Evolutionary conservation across 2,113 vertebrate genomes (phyloP).

Genomic region (Nicator chloris): DNA sequence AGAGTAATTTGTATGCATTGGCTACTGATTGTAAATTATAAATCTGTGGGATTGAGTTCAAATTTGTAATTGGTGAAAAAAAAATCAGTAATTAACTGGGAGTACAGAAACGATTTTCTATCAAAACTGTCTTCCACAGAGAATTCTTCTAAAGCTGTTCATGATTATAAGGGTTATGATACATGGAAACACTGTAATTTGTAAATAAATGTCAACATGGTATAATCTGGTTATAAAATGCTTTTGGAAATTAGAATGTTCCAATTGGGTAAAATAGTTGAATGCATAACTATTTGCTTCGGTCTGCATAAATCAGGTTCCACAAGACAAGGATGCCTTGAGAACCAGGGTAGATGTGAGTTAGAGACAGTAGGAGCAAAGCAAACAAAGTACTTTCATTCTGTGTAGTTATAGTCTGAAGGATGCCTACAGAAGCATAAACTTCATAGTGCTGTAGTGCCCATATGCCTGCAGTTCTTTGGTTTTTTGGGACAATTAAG

Average conservation of each 20-base stretch:
- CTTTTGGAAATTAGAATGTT: conserved; percentile 22
- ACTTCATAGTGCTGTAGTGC: neutral
- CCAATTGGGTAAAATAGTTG: neutral
- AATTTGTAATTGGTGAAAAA: conserved; percentile 67
- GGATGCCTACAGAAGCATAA: neutral
- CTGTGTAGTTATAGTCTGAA: neutral
- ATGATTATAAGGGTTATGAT: conserved; percentile 51
- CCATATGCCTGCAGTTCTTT: neutral
- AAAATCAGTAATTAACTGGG: conserved; percentile 67
- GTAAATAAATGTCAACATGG: conserved; percentile 55
- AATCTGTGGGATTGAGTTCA: conserved; percentile 68
- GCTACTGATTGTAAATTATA: conserved; percentile 66
- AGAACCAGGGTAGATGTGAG: neutral
- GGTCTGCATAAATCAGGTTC: neutral
- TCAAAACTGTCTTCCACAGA: conserved; percentile 64
- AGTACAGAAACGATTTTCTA: conserved; percentile 61
- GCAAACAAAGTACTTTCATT: neutral
- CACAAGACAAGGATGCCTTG: neutral
- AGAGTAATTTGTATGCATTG: conserved; percentile 61
- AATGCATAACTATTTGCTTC: neutral
- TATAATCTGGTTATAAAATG: conserved; percentile 59
- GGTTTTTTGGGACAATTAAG: neutral
- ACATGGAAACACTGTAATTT: conserved; percentile 60
- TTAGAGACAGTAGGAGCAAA: neutral
- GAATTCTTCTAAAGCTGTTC: conserved; percentile 63